Conservation (phyloP, 2,797 vertebrate species). For the Furcifer pardalis region DNA sequence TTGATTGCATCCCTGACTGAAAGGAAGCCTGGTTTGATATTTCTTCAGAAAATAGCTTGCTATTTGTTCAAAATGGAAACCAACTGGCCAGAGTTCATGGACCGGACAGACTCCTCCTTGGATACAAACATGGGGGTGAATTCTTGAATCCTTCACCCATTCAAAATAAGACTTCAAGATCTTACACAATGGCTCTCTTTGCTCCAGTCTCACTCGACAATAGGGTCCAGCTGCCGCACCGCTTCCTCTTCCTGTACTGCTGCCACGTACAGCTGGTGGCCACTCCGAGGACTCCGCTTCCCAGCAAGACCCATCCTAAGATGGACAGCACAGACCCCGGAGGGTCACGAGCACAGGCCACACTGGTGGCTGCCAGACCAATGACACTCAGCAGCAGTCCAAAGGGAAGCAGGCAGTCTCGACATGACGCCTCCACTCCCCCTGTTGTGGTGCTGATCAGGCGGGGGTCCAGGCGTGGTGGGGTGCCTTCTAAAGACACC, state of each 20-base stretch:
- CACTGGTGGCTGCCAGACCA: conserved; percentile 25
- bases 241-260: conserved; percentile 26
- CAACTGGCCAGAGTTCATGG: background rate
- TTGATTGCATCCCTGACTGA: background rate
- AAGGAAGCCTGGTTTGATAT: background rate
- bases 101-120: background rate
- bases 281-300: conserved; percentile 6
- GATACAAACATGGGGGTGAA: background rate
- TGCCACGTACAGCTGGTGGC: conserved; percentile 22
- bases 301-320: conserved; percentile 32
- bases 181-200: conserved; percentile 33
- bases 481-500: background rate
- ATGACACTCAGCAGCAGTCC: conserved; percentile 42
- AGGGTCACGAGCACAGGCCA: conserved; percentile 10
- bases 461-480: conserved; percentile 11
- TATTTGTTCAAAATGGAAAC: background rate
- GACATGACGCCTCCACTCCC: conserved; percentile 48
- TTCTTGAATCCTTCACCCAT: background rate
- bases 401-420: conserved; percentile 50
- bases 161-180: background rate
- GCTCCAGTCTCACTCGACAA: conserved; percentile 26
- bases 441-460: conserved; percentile 51
- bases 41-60: background rate
- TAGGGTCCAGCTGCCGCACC: conserved; percentile 33
- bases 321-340: conserved; percentile 13